Base-by-base conservation (phyloP, 2,888 invertebrate species). In the Halictus ligatus region DNA sequence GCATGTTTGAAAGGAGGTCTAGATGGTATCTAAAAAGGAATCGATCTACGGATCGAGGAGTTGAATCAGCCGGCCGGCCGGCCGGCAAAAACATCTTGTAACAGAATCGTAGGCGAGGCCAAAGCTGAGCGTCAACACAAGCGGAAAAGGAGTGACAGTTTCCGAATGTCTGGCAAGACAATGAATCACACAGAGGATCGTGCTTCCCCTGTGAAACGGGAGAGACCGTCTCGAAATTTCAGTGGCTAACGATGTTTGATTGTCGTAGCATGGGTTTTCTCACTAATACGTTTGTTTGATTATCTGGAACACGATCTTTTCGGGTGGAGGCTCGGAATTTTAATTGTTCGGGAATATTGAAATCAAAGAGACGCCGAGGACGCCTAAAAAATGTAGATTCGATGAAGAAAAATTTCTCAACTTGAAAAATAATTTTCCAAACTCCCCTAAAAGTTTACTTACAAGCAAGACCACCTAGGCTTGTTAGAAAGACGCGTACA, bases 131-230 rank as follows among this genome's bases (percentile, higher is more conserved):
- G 78, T 80, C 48, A 67, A 73, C 76, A 10, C 74, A 29, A 50
- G 43, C 82, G 85, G 82, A 82, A 86, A 77, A 71, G 81, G 79
- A 85, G 83, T 74, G 86, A 86, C 86, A 81, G 81, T 84, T 87
- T 85, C 84, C 73, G 48, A 84, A 81, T 81, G 84, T 73, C 81
- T 71, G 84, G 86, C 69, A 79, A 84, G 83, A 86, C 87, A 84
- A 84, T 79, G 50, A 81, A 75, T 79, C 48, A 80, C 75, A 64
- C 25, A 29, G 50, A 72, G 60, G 69, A 83, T 80, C 85, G 87
- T 87, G 84, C 75, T 80, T 48, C 13, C 73, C 83, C 80, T 87
- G 71, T 76, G 74, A 86, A 86, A 78, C 72, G 60, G 80, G 15
- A 13, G 78, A 13, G 75, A 86, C 83, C 83, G 83, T 87, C 35